A percentile compares a stretch with the other conserved stretches of the same genome.
These are phyloP conservation scores for Eupithecia vulgata DNA, from an alignment of 2,888 invertebrate genomes.

Conservation along the genomic window DNA sequence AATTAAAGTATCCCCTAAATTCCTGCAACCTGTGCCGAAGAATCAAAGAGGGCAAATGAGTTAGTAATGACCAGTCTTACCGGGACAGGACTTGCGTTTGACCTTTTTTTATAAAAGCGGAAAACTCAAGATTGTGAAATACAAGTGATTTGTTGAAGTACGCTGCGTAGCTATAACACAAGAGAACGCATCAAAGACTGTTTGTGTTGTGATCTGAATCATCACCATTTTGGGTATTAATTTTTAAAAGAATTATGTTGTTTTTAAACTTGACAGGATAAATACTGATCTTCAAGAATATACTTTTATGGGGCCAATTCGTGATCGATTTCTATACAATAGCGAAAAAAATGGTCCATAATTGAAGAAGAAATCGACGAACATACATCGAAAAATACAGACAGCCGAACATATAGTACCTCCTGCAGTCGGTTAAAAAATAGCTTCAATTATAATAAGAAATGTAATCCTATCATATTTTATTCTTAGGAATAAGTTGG, in stretches of 20 bases:
- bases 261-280: too few relatives aligned
- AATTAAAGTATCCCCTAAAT: conserved; percentile 25
- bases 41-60: conserved; percentile 42
- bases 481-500: background rate
- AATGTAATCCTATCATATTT: background rate
- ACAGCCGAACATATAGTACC: too few relatives aligned
- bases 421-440: too few relatives aligned
- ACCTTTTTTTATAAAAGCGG: background rate
- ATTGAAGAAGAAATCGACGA: too few relatives aligned
- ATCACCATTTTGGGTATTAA: too few relatives aligned
- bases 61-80: conserved; percentile 38
- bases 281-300: too few relatives aligned
- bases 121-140: background rate
- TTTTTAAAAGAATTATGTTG: too few relatives aligned
- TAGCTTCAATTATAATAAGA: background rate
- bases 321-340: too few relatives aligned
- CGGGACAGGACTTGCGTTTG: background rate
- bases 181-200: background rate
- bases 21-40: conserved; percentile 19
- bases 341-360: too few relatives aligned
- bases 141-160: background rate
- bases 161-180: background rate
- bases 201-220: background rate
- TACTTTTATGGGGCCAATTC: too few relatives aligned
- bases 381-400: too few relatives aligned